Evolutionary conservation across 92 coral and sea anemone genomes (phyloP), one percentile per base, ranked within the genome.

Genomic region (Anthopleura xanthogrammica): DNA sequence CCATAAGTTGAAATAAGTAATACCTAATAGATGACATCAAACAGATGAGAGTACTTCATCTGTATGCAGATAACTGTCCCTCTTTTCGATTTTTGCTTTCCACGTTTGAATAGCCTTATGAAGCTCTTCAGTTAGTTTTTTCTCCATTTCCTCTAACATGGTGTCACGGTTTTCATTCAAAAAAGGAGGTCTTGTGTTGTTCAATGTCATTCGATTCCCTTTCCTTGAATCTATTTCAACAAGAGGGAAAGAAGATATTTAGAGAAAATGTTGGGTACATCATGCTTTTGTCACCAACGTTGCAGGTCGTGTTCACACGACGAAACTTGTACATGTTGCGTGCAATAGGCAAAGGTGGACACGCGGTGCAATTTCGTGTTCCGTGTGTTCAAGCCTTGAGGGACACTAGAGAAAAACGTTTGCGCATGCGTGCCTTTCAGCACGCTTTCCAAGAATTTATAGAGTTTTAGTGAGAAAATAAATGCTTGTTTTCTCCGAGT

Each of bases 31-130:
- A 54, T 54, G 58, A 6, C 36, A 29, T 85, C 79, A 85, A 70
- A 85, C 88, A 16, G 83, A 85, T 36, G 88, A 85, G 42, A 85
- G 74, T 41, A 85, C 74, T 79, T 85, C 88, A 52, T 85, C 88
- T 6, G 88, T 85, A 66, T 85, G 52, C 12, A 85, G 82, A 2
- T 40, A 56, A 79, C 77, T 79, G 55, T 84, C 75, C 42, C 83
- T 84, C 65, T 79, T 71, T 20, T 79, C 83, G n/a, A 79, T 22
- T 56, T 85, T 85, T 41, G 23, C 19, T 52, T 77, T 76, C 88
- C 88, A 85, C 2, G 71, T 46, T 20, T 68, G 79, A 41, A 85
- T 79, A 16, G 88, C 83, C 73, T 77, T 78, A 52, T 85, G 88
- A 29, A 85, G 71, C 73, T 85, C 88, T 41, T 85, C 88, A 4